These are phyloP conservation scores for Origma solitaria DNA, from an alignment of 2,113 vertebrate species.

Conservation along the genomic window DNA sequence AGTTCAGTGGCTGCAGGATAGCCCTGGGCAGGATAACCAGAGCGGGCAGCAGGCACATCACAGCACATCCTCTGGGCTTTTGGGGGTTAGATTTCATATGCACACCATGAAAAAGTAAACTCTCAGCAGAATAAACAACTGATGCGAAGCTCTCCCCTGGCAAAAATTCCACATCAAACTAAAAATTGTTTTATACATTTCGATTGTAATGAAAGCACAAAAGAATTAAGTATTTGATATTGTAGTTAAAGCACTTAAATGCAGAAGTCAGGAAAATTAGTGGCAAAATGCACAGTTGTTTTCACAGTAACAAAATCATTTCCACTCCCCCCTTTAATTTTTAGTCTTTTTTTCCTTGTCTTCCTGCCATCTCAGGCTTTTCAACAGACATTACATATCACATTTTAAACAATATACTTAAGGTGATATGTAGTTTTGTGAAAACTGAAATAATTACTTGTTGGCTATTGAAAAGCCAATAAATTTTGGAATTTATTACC, in stretches of 20 bases:
- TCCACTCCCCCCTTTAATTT: background rate
- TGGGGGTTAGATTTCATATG: fast-evolving
- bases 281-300: background rate
- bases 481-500: background rate
- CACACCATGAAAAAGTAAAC: background rate
- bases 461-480: background rate
- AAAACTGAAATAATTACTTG: background rate
- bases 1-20: background rate
- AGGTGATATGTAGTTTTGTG: background rate
- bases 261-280: background rate
- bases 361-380: background rate
- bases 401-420: background rate
- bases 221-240: background rate
- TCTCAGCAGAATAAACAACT: background rate
- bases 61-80: background rate
- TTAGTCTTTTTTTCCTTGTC: background rate
- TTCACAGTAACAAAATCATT: background rate
- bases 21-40: fast-evolving
- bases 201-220: background rate
- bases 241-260: background rate
- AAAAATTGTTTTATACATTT: background rate
- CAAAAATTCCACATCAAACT: background rate
- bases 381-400: background rate
- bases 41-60: background rate
- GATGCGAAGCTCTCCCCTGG: background rate